phyloP scores from a whole-genome alignment of 2,113 vertebrate genomes.

The Rhinolophus ferrumequinum region DNA sequence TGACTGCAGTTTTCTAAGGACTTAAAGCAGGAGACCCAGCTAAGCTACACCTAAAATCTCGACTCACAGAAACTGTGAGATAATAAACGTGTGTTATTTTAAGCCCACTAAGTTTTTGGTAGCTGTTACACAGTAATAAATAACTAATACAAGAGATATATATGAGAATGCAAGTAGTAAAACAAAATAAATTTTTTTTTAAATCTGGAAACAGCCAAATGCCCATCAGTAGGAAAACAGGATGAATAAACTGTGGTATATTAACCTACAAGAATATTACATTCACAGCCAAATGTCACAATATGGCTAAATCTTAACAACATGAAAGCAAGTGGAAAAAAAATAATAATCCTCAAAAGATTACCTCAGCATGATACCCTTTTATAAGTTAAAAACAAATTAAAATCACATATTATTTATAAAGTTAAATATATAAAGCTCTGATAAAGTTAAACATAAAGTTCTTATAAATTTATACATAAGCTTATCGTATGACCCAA shows the following conservation, averaged over 20 bases:
- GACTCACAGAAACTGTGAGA: not conserved
- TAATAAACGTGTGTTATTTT: not conserved
- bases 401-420: slow-evolving; percentile 1
- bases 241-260: not conserved
- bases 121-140: not conserved
- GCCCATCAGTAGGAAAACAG: not conserved
- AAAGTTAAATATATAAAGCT: not conserved
- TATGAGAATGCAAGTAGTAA: not conserved
- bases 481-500: not conserved
- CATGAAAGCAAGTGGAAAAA: not conserved
- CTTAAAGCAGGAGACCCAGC: not conserved
- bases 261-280: not conserved
- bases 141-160: not conserved
- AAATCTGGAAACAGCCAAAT: not conserved
- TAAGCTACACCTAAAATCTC: not conserved
- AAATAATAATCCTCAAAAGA: not conserved
- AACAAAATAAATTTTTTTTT: not conserved
- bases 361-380: not conserved
- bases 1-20: not conserved
- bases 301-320: not conserved
- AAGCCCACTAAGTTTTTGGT: not conserved
- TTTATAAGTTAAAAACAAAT: not conserved
- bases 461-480: not conserved
- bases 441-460: slow-evolving; percentile 4
- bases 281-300: not conserved